Conservation (phyloP, 2,113 vertebrate genomes). For the Sclerurus mexicanus region DNA sequence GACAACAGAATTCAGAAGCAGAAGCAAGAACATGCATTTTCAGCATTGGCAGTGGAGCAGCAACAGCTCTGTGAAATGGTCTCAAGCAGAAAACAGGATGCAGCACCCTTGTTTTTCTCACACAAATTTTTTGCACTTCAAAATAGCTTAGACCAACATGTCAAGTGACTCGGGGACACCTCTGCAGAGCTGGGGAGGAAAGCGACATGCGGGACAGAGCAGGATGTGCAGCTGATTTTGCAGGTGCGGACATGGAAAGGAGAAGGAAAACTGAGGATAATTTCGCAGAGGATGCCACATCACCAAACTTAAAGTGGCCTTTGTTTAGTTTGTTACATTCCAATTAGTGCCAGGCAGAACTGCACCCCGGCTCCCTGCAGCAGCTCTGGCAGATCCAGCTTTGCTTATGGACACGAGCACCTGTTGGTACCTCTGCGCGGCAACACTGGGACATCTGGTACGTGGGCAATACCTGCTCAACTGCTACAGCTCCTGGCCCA, state of each 20-base stretch:
- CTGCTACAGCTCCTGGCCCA: constrained; percentile 37
- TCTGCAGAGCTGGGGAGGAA: neutral
- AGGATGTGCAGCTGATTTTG: constrained; percentile 6
- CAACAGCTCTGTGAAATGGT: neutral
- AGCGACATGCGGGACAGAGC: constrained; percentile 27
- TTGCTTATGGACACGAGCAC: neutral
- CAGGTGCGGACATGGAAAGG: neutral
- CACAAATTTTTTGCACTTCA: neutral
- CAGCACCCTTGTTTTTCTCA: neutral
- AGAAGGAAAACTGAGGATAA: neutral
- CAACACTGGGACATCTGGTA: neutral
- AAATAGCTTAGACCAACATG: neutral
- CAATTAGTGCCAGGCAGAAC: constrained; percentile 13
- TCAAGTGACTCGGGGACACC: neutral
- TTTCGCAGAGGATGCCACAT: neutral
- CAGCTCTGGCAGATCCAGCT: neutral
- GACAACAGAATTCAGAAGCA: neutral
- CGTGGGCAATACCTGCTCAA: neutral
- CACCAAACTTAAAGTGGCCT: neutral
- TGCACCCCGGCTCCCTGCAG: neutral
- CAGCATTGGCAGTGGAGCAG: neutral
- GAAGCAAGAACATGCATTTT: constrained; percentile 31
- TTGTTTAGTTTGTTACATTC: neutral
- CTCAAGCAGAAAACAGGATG: constrained; percentile 20
- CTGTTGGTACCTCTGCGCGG: neutral